Percentiles rank a stretch among this genome's conserved stretches.
Evolutionary conservation across 2,888 invertebrate species (phyloP).

Genomic region (Eilema depressum): DNA sequence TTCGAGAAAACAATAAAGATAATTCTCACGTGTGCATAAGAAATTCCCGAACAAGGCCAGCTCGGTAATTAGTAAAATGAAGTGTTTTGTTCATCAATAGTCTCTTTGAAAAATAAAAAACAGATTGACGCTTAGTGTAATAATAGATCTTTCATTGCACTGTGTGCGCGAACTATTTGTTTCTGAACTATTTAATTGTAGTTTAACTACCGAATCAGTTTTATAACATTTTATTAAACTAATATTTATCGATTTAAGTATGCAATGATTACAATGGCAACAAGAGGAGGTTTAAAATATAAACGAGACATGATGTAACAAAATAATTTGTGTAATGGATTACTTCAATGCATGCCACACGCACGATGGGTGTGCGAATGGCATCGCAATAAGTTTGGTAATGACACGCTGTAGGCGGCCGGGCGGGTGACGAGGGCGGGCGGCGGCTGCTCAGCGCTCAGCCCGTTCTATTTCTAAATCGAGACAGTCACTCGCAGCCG

Average conservation of each 20-base stretch:
- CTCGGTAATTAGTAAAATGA: conserved; percentile 42
- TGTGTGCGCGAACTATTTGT: not conserved
- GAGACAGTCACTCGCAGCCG: conserved; percentile 84
- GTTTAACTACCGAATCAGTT: not conserved
- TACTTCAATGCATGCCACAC: conserved; percentile 7
- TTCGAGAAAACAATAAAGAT: not conserved
- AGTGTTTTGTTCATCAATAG: conserved; percentile 14
- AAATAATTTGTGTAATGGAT: not conserved
- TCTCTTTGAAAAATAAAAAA: conserved; percentile 6
- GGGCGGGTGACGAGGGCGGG: conserved; percentile 56
- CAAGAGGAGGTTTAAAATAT: not conserved
- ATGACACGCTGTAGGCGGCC: conserved; percentile 49
- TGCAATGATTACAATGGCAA: not conserved
- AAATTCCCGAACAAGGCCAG: conserved; percentile 41
- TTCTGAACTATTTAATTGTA: not conserved
- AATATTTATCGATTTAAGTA: not conserved
- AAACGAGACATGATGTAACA: not conserved
- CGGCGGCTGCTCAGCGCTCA: conserved; percentile 63
- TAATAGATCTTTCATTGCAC: conserved; percentile 1
- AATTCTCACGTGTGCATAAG: not conserved
- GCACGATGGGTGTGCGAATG: conserved; percentile 33
- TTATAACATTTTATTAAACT: not conserved
- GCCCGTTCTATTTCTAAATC: conserved; percentile 86
- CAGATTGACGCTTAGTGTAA: conserved; percentile 1
- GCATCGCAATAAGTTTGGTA: conserved; percentile 49